Percentiles rank a stretch among this genome's conserved stretches.
Conservation (phyloP, 2,113 vertebrate species). For the Gymnorhina tibicen region DNA sequence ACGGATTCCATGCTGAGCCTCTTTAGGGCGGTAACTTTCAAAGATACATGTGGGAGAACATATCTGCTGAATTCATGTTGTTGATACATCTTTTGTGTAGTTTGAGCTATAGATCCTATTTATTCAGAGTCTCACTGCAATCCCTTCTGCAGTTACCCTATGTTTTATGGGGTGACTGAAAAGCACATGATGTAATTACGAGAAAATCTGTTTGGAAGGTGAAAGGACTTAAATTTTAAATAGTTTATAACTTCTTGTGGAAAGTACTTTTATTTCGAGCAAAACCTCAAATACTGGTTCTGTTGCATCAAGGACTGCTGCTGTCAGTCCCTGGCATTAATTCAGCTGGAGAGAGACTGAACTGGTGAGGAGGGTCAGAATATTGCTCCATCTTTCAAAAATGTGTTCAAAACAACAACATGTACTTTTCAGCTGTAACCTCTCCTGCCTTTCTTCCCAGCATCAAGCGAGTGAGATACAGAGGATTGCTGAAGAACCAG, state of each 20-base stretch:
- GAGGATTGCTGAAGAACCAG: background rate
- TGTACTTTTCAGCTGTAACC: conserved; percentile 1
- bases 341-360: background rate
- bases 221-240: background rate
- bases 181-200: background rate
- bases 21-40: background rate
- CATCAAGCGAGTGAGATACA: background rate
- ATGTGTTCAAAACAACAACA: background rate
- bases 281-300: background rate
- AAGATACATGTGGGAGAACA: background rate
- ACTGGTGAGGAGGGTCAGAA: background rate
- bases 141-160: background rate
- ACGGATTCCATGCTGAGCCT: fast-evolving
- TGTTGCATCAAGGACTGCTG: background rate
- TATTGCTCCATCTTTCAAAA: background rate
- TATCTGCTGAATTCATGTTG: background rate
- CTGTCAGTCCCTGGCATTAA: background rate
- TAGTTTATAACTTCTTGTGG: background rate
- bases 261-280: background rate
- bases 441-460: background rate
- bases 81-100: background rate
- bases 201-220: background rate
- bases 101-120: background rate
- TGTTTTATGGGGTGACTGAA: background rate
- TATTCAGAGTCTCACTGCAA: background rate